Conservation (phyloP, 2,113 vertebrate genomes). For the Sphaerodactylus townsendi region DNA sequence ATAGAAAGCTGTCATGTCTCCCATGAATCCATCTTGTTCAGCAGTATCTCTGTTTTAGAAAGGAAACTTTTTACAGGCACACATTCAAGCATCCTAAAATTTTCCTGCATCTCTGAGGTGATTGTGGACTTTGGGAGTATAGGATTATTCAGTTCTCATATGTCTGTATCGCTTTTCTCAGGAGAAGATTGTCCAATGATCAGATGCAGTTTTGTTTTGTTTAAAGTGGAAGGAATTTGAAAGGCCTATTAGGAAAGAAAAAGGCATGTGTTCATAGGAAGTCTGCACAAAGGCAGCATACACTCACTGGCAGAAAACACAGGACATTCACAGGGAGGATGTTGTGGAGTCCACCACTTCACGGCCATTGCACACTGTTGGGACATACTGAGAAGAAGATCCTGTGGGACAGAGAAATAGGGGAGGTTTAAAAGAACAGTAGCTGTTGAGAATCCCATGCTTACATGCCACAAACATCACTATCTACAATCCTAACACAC, state of each 20-base stretch:
- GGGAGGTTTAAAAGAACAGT: background rate
- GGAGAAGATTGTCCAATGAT: background rate
- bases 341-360: conserved; percentile 97
- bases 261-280: conserved; percentile 14
- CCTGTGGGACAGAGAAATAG: conserved; percentile 70
- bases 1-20: background rate
- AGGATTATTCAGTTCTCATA: background rate
- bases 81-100: background rate
- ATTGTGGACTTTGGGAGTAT: background rate
- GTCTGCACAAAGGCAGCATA: background rate
- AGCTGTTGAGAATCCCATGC: background rate
- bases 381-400: conserved; percentile 86
- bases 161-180: background rate
- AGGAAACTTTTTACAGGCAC: background rate
- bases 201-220: background rate
- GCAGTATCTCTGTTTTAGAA: background rate
- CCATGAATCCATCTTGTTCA: background rate
- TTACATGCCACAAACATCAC: background rate
- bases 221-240: background rate
- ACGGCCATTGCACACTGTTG: conserved; percentile 92
- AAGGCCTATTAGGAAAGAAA: background rate
- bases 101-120: background rate
- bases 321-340: conserved; percentile 85
- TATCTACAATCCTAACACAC: background rate
- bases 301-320: background rate